Conservation (phyloP, 2,888 invertebrate species). For the Ochropleura plecta region DNA sequence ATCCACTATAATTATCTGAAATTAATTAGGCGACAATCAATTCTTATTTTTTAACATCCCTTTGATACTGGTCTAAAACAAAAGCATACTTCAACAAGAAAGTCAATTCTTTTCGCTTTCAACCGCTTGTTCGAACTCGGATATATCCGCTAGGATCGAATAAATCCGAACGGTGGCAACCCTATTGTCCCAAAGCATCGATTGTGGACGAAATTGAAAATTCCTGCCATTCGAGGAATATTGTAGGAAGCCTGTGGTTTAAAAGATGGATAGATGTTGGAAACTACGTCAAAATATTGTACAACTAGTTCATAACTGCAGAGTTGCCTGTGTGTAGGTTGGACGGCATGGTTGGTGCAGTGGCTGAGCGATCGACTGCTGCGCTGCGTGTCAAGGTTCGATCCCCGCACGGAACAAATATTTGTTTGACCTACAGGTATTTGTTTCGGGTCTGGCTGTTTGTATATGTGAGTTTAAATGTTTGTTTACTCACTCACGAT, state of each 20-base stretch:
- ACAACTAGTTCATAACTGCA: not conserved
- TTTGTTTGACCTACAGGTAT: no score
- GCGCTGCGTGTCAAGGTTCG: no score
- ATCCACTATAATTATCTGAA: no score
- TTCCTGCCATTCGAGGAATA: constrained; percentile 27
- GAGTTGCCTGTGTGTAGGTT: no score
- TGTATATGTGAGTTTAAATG: no score
- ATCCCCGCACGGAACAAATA: no score
- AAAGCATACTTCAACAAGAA: not conserved
- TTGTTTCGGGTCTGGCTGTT: no score
- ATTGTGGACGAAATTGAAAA: constrained; percentile 44
- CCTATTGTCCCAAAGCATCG: constrained; percentile 48
- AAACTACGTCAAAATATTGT: not conserved
- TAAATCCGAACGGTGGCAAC: constrained; percentile 19
- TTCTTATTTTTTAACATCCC: no score
- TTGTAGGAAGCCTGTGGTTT: not conserved
- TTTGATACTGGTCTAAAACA: not conserved
- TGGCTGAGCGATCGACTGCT: no score
- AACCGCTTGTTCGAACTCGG: constrained; percentile 13
- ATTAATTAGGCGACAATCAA: no score
- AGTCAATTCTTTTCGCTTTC: constrained; percentile 27
- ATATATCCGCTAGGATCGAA: constrained; percentile 31
- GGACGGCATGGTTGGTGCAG: no score
- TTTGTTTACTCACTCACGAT: no score
- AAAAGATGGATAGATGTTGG: not conserved